phyloP scores from a whole-genome alignment of 2,113 vertebrate species.

The Mohoua ochrocephala region DNA sequence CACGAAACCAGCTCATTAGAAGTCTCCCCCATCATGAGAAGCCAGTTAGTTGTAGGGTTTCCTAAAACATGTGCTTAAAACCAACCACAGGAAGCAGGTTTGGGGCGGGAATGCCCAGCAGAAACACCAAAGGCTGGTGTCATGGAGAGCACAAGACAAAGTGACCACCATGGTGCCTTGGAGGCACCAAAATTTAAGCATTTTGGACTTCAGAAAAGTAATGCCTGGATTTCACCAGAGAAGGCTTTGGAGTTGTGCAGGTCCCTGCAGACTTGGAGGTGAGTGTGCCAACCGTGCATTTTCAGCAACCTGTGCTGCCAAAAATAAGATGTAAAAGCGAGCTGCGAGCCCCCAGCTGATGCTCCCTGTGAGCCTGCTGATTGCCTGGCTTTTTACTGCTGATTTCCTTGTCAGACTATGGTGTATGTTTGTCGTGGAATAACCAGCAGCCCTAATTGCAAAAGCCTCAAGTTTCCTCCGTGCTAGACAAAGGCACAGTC shows the following conservation, averaged over 20 bases:
- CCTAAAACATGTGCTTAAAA: not conserved
- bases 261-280: not conserved
- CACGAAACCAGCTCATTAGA: not conserved
- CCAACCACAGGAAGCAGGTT: not conserved
- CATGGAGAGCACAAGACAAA: not conserved
- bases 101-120: not conserved
- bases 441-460: not conserved
- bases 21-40: not conserved
- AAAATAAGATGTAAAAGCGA: not conserved
- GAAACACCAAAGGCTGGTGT: not conserved
- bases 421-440: not conserved
- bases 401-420: not conserved
- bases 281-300: accelerated
- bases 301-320: not conserved
- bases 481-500: not conserved
- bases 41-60: not conserved
- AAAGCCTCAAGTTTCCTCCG: not conserved
- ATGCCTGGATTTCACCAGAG: not conserved
- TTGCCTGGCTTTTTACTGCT: not conserved
- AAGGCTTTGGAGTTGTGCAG: not conserved
- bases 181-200: not conserved
- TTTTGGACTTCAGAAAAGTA: not conserved
- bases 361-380: not conserved
- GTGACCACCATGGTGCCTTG: not conserved
- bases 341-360: accelerated